Evolutionary conservation across 2,888 invertebrate species (phyloP).

Genomic region (Lochmaea crataegi): DNA sequence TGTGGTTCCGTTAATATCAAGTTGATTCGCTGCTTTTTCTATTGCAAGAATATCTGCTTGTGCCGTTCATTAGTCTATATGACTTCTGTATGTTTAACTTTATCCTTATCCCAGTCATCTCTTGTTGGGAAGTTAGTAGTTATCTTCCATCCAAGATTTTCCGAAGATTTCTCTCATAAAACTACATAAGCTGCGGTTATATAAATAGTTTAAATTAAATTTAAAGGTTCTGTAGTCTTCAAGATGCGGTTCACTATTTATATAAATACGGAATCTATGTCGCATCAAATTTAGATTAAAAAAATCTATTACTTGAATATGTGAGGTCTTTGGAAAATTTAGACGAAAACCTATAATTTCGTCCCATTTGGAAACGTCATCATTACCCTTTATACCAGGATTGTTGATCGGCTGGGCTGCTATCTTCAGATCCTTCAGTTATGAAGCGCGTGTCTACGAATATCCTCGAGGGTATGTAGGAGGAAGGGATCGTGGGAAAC

Average conservation of each 20-base stretch:
- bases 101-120: too few relatives aligned
- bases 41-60: too few relatives aligned
- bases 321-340: constrained; percentile 32
- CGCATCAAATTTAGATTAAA: background rate
- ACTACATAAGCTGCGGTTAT: too few relatives aligned
- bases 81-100: too few relatives aligned
- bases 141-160: too few relatives aligned
- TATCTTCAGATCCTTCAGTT: constrained; percentile 38
- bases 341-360: constrained; percentile 34
- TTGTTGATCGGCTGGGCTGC: constrained; percentile 33
- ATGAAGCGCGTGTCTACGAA: constrained; percentile 62
- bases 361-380: constrained; percentile 36
- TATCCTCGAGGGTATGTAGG: constrained; percentile 63
- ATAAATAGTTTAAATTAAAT: too few relatives aligned
- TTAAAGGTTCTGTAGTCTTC: background rate
- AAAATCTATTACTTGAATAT: constrained; percentile 25
- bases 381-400: constrained; percentile 32
- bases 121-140: too few relatives aligned
- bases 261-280: background rate
- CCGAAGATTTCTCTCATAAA: too few relatives aligned
- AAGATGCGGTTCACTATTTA: background rate
- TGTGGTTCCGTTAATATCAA: too few relatives aligned
- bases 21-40: too few relatives aligned
- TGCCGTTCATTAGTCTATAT: too few relatives aligned
- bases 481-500: constrained; percentile 57